Percentiles rank a stretch among this genome's conserved stretches.
phyloP scores from a whole-genome alignment of 2,113 vertebrate genomes.

The Piaya cayana region DNA sequence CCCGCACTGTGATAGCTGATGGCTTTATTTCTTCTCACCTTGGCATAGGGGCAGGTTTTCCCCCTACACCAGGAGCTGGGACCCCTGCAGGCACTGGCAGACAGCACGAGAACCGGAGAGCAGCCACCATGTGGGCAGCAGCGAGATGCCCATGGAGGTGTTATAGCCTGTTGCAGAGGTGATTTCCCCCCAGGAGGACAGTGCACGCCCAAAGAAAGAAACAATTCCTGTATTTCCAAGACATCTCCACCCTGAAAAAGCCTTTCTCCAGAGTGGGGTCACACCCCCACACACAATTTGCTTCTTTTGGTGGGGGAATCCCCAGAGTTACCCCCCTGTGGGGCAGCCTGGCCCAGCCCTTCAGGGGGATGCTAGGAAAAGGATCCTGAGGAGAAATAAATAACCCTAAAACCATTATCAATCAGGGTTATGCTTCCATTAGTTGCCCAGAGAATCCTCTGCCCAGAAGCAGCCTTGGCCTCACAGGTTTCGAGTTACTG shows the following conservation, averaged over 20 bases:
- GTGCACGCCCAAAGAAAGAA: background rate
- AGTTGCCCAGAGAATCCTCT: conserved; percentile 20
- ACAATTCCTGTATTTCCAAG: background rate
- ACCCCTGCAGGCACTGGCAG: background rate
- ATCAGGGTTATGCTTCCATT: conserved; percentile 53
- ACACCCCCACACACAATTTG: too few relatives aligned
- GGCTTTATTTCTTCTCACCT: background rate
- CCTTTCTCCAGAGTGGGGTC: background rate
- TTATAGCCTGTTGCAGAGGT: background rate
- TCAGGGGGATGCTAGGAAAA: background rate
- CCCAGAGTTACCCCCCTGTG: background rate
- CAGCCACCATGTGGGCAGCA: background rate
- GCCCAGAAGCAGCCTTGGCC: background rate
- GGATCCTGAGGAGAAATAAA: conserved; percentile 35
- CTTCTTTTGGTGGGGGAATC: background rate
- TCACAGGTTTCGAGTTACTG: background rate
- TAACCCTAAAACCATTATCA: conserved; percentile 21
- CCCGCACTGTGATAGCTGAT: background rate
- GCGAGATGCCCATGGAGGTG: fast-evolving
- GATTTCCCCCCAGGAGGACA: background rate
- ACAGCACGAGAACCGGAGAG: background rate
- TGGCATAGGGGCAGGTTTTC: background rate
- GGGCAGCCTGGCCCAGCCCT: background rate
- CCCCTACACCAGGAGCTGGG: fast-evolving
- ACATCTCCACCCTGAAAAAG: fast-evolving